Percentiles rank a stretch among this genome's conserved stretches.
phyloP scores from a whole-genome alignment of 2,888 invertebrate species.

The Physocephala rufipes region DNA sequence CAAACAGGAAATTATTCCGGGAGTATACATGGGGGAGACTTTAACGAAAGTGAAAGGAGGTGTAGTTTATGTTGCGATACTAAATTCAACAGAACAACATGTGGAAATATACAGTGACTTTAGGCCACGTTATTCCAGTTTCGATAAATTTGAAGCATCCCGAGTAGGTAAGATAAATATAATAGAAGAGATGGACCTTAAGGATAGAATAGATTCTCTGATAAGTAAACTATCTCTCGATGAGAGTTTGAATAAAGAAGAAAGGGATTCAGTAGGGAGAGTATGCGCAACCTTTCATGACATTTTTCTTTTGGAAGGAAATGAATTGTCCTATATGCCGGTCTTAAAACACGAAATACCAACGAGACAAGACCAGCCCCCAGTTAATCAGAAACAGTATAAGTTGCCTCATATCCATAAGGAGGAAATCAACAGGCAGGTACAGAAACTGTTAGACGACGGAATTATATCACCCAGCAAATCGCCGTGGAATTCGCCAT shows the following conservation, averaged over 20 bases:
- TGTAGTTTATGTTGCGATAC: too few species aligned
- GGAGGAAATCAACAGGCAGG: background rate
- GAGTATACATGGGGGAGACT: too few species aligned
- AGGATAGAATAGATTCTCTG: too few species aligned
- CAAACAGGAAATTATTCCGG: too few species aligned
- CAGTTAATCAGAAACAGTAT: slow-evolving; percentile 14
- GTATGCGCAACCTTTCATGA: background rate
- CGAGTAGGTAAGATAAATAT: too few species aligned
- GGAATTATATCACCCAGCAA: background rate
- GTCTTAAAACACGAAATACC: background rate
- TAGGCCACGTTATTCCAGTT: too few species aligned
- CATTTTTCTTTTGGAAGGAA: slow-evolving; percentile 1
- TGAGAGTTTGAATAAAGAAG: background rate
- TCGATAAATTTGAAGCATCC: too few species aligned
- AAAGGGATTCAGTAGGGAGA: background rate
- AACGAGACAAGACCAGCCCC: background rate
- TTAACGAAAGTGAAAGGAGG: too few species aligned
- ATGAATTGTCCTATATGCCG: background rate
- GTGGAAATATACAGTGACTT: too few species aligned
- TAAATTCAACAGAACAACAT: too few species aligned
- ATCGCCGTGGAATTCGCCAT: background rate
- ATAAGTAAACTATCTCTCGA: background rate
- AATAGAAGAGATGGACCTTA: too few species aligned
- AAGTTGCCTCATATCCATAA: background rate
- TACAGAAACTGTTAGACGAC: background rate